phyloP scores from a whole-genome alignment of 2,113 vertebrate species.

The Polypterus senegalus region DNA sequence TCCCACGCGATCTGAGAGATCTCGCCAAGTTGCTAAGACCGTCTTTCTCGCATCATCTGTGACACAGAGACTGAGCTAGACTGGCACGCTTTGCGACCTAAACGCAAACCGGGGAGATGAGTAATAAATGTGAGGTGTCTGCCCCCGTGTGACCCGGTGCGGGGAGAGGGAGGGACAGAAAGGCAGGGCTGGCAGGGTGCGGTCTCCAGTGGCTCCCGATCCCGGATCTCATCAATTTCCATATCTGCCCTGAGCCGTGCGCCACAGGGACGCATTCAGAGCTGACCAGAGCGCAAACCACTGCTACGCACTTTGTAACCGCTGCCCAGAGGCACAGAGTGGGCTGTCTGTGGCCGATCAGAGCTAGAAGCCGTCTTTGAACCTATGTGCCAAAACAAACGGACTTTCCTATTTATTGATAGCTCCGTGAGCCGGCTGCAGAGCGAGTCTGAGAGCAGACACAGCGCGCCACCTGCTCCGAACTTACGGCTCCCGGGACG shows the following conservation, averaged over 20 bases:
- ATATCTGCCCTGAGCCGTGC: slow-evolving; percentile 46
- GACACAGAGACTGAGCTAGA: neutral
- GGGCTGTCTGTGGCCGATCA: slow-evolving; percentile 43
- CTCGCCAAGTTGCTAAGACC: too few relatives aligned
- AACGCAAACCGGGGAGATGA: neutral
- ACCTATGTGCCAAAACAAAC: slow-evolving; percentile 75
- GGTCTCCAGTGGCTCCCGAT: slow-evolving; percentile 72
- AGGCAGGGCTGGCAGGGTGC: slow-evolving; percentile 73
- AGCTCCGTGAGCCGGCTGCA: slow-evolving; percentile 44
- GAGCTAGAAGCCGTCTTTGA: slow-evolving; percentile 58
- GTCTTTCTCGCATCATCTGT: too few relatives aligned
- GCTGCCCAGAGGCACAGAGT: slow-evolving; percentile 40
- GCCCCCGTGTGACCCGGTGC: slow-evolving; percentile 55
- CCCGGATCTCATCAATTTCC: slow-evolving; percentile 71
- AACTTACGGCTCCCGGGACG: slow-evolving; percentile 16
- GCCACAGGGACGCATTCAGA: slow-evolving; percentile 54
- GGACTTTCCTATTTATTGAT: slow-evolving; percentile 64
- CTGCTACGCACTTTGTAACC: slow-evolving; percentile 51
- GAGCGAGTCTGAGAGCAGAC: slow-evolving; percentile 40
- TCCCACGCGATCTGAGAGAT: too few relatives aligned
- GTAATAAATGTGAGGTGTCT: slow-evolving; percentile 37
- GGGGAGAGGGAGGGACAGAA: slow-evolving; percentile 55
- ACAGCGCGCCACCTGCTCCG: slow-evolving; percentile 36
- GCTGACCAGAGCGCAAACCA: slow-evolving; percentile 52
- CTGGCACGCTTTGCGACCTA: neutral